phyloP scores from a whole-genome alignment of 1,140 invertebrate species.

The Anastrepha ludens region DNA sequence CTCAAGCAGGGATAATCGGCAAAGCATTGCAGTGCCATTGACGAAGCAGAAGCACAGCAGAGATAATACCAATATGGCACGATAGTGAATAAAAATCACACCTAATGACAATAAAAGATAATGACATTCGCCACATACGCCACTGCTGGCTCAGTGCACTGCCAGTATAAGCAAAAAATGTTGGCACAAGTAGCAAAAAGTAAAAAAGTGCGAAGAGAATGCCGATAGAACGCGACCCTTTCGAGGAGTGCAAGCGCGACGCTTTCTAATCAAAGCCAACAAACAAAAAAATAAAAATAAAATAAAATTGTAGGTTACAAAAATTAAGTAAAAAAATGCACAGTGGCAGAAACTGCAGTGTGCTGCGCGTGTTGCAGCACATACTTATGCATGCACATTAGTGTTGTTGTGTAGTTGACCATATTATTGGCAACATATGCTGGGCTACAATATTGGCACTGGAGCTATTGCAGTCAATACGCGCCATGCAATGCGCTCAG shows the following conservation, averaged over 20 bases:
- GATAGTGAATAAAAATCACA: conserved; percentile 34
- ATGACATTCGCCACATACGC: conserved; percentile 34
- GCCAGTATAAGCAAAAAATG: background rate
- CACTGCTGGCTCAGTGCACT: background rate
- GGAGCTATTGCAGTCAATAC: conserved; percentile 7
- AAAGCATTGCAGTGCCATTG: background rate
- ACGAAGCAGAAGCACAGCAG: background rate
- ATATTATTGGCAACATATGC: conserved; percentile 37
- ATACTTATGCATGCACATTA: background rate
- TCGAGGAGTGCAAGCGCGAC: background rate
- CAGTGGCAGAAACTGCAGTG: background rate
- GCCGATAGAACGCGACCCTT: background rate
- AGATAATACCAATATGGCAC: conserved; percentile 35
- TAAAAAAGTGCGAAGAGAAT: background rate
- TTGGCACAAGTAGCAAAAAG: background rate
- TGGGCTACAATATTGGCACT: background rate
- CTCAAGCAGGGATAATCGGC: background rate
- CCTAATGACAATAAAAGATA: conserved; percentile 37
- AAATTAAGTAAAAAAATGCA: background rate
- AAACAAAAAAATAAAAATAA: background rate
- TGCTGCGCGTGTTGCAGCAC: background rate
- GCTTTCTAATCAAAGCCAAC: conserved; percentile 7
- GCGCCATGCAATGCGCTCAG: conserved; percentile 3
- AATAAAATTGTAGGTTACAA: background rate
- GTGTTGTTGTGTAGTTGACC: background rate